phyloP scores from a whole-genome alignment of 2,113 vertebrate species.

The Nematolebias whitei region DNA sequence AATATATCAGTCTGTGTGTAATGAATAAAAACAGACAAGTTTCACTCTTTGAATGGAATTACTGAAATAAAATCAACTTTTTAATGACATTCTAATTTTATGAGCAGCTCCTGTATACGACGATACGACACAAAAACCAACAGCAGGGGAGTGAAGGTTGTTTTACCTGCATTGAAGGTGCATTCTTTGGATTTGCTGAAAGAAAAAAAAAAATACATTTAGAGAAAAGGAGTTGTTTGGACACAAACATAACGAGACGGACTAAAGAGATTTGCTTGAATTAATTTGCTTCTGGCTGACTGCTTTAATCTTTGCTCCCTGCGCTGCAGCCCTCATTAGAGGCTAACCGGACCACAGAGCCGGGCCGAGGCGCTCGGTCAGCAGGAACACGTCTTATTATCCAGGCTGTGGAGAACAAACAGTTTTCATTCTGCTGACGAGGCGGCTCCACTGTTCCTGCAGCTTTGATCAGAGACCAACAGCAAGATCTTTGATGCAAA shows the following conservation, averaged over 20 bases:
- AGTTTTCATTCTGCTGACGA: neutral
- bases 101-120: too few relatives aligned
- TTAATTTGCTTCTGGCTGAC: neutral
- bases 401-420: neutral
- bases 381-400: neutral
- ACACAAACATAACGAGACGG: neutral
- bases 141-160: neutral
- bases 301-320: slow-evolving; percentile 7
- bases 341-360: neutral
- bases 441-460: too few relatives aligned
- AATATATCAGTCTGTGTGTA: too few relatives aligned
- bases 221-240: too few relatives aligned
- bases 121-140: neutral
- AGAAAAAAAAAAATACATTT: slow-evolving; percentile 17
- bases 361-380: neutral
- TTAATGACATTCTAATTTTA: too few relatives aligned
- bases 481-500: too few relatives aligned
- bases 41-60: too few relatives aligned
- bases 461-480: too few relatives aligned
- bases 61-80: too few relatives aligned
- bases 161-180: slow-evolving; percentile 83
- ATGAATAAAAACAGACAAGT: too few relatives aligned
- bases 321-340: neutral
- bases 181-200: slow-evolving; percentile 90
- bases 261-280: neutral